Conservation (phyloP, 2,797 vertebrate genomes). For the Lepus oiostolus region DNA sequence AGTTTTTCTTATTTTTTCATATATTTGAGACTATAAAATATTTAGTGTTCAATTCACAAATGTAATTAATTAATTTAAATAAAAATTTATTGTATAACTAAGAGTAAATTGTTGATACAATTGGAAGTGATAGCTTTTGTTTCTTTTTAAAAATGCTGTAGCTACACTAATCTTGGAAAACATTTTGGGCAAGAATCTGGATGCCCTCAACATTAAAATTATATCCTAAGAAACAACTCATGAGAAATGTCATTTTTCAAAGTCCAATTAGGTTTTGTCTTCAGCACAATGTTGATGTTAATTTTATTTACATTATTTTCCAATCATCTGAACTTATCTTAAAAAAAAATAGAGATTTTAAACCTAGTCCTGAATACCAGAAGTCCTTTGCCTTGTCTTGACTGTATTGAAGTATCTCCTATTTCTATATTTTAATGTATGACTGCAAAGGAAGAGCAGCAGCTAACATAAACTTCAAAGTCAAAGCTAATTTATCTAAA, state of each 20-base stretch:
- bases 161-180: conserved; percentile 22
- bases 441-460: neutral
- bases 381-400: neutral
- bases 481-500: conserved; percentile 37
- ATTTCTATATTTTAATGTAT: neutral
- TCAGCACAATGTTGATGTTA: neutral
- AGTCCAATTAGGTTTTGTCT: neutral
- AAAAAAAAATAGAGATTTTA: neutral
- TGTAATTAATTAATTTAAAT: neutral
- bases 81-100: neutral
- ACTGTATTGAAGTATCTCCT: neutral
- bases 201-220: conserved; percentile 5
- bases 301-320: neutral
- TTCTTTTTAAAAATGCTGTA: neutral
- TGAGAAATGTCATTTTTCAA: neutral
- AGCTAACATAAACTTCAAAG: neutral
- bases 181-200: neutral
- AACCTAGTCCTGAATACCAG: neutral
- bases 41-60: neutral
- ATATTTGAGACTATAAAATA: neutral
- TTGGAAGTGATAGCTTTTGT: conserved; percentile 5
- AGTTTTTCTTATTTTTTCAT: conserved; percentile 15
- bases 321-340: neutral
- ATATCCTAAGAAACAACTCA: conserved; percentile 6
- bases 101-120: neutral